Percentiles rank a stretch among this genome's conserved stretches.
phyloP scores from a whole-genome alignment of 1,140 invertebrate species.

The Sesamia nonagrioides region DNA sequence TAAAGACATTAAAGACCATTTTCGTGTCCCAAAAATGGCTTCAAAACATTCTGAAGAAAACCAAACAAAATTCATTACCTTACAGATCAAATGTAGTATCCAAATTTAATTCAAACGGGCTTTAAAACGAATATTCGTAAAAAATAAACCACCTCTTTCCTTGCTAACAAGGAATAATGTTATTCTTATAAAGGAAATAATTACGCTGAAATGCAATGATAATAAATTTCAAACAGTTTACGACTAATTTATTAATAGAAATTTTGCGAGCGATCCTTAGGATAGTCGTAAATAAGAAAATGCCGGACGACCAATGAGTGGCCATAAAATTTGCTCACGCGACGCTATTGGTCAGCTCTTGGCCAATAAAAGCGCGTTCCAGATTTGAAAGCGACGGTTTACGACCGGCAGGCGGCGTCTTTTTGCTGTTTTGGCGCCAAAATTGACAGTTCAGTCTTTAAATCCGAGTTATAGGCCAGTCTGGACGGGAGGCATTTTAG shows the following conservation, averaged over 20 bases:
- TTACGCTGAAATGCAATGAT: constrained; percentile 77
- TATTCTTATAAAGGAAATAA: constrained; percentile 85
- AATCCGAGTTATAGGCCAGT: constrained; percentile 47
- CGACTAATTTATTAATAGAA: constrained; percentile 87
- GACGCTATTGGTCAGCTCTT: constrained; percentile 72
- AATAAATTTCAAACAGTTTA: constrained; percentile 82
- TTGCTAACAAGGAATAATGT: constrained; percentile 67
- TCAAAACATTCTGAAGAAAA: background rate
- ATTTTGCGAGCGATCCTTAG: constrained; percentile 83
- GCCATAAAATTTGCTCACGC: constrained; percentile 78
- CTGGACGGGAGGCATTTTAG: constrained; percentile 24
- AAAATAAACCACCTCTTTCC: constrained; percentile 14
- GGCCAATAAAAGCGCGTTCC: constrained; percentile 75
- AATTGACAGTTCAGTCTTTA: constrained; percentile 69
- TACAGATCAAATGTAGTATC: constrained; percentile 3
- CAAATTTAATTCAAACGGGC: constrained; percentile 16
- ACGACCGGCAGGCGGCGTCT: constrained; percentile 78
- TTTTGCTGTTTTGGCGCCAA: constrained; percentile 84
- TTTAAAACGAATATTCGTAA: background rate
- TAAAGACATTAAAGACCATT: background rate
- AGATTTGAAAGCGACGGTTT: constrained; percentile 85
- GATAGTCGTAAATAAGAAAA: constrained; percentile 82
- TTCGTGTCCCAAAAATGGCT: background rate
- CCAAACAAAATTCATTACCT: background rate
- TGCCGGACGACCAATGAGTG: constrained; percentile 73